A percentile compares a stretch with the other conserved stretches of the same genome.
phyloP scores from a whole-genome alignment of 2,797 vertebrate genomes.

The Threskiornis aethiopicus region DNA sequence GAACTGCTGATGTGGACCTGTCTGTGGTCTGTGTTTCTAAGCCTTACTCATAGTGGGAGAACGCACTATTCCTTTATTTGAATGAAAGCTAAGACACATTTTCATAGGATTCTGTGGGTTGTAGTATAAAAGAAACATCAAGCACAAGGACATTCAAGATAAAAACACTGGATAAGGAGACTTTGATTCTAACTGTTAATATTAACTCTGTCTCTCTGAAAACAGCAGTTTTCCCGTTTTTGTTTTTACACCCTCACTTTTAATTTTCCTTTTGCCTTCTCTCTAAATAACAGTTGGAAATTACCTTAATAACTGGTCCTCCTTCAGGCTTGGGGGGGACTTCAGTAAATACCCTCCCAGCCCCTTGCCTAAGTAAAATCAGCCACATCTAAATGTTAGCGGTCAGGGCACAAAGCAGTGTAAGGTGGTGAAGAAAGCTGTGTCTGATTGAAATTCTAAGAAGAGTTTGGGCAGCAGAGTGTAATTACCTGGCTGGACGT shows the following conservation, averaged over 20 bases:
- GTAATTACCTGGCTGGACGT: background rate
- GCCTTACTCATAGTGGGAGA: background rate
- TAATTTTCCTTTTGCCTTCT: background rate
- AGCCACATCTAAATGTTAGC: background rate
- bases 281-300: background rate
- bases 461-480: background rate
- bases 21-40: background rate
- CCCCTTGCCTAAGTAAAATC: background rate
- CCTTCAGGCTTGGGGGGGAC: background rate
- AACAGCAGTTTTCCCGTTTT: background rate
- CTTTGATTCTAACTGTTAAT: background rate
- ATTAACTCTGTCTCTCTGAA: background rate
- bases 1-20: background rate
- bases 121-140: background rate
- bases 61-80: background rate
- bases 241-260: background rate
- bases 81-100: background rate
- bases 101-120: background rate
- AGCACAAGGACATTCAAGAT: accelerated
- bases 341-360: background rate
- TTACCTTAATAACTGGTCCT: background rate
- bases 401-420: background rate
- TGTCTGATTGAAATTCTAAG: background rate
- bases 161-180: background rate
- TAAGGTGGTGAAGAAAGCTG: background rate